Conservation (phyloP, 2,797 vertebrate genomes). For the Neostethus bicornis region DNA sequence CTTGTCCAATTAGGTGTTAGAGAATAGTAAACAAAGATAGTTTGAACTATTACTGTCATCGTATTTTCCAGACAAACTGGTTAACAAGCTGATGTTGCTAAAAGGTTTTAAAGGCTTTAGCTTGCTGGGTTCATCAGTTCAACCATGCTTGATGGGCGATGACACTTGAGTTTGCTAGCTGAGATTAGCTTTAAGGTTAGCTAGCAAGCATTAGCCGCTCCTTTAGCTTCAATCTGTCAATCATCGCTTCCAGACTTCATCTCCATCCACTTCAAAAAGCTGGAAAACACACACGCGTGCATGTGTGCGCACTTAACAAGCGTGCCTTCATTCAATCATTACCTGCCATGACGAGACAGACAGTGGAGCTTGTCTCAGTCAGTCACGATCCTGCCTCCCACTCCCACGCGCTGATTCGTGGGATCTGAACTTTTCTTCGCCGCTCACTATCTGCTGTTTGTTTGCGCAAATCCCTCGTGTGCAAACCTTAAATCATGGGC, state of each 20-base stretch:
- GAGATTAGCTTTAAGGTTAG: conserved; percentile 48
- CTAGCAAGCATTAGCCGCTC: conserved; percentile 32
- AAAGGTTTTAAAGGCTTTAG: too few species aligned
- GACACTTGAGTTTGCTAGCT: conserved; percentile 49
- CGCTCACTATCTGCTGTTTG: conserved; percentile 26
- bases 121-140: conserved; percentile 42
- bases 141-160: conserved; percentile 43
- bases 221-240: background rate
- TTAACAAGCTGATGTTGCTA: too few species aligned
- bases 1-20: too few species aligned
- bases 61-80: too few species aligned
- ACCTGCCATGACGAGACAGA: conserved; percentile 84
- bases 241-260: too few species aligned
- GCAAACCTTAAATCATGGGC: conserved; percentile 18
- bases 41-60: too few species aligned
- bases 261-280: too few species aligned
- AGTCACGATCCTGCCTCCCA: conserved; percentile 73
- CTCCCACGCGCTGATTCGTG: conserved; percentile 72
- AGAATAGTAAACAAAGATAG: too few species aligned
- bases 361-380: conserved; percentile 72
- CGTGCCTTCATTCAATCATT: conserved; percentile 32
- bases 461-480: too few species aligned
- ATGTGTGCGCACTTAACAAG: background rate
- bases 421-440: conserved; percentile 69
- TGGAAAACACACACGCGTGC: background rate